Base-by-base conservation (phyloP, 2,113 vertebrate genomes). In the Pluvialis apricaria region DNA sequence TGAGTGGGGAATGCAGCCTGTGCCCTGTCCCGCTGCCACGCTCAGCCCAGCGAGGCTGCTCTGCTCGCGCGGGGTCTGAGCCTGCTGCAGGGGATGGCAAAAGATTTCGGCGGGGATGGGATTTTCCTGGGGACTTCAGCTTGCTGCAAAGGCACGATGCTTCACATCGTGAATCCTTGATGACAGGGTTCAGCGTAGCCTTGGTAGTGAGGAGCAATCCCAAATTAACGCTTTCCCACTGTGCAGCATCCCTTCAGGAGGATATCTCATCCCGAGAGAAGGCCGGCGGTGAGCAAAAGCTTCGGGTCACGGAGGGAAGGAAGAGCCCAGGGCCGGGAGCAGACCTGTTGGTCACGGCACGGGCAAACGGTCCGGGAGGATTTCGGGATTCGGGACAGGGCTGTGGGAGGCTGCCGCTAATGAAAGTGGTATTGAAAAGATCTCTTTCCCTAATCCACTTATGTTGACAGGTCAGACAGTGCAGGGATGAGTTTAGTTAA, bases 141-240 rank as follows among this genome's bases (percentile, higher is more conserved):
- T 61, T 34, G 31, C 61, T 68, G n/a, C 25, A 45, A 47, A 61
- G 31, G 44, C 21, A 47, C 13, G 2, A 1, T 0, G 2, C 42
- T 61, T 42, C 18, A 9, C 38, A 32, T n/a, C 3, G 0, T 10
- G n/a, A 55, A 4, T 44, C 42, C 62, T 40, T 1, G 0, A 13
- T 19, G 47, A 12, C 2, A 26, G 19, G 20, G 15, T 26, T 65
- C 51, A 15, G 29, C 1, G 1, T 57, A 26, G 26, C 42, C 22
- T 69, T 11, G 24, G 32, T 14, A 25, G 36, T 18, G 36, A 62
- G 62, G 32, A 34, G 36, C 34, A 34, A 32, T 38, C 51, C 25
- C 38, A n/a, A 52, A 42, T 65, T 15, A 42, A 86, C 0, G 11
- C 40, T 77, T 73, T 42, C 60, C 45, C 19, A 28, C 13, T 2